These are phyloP conservation scores for Halcyon leucocephala DNA, from an alignment of 2,797 vertebrate species.

Conservation along the genomic window DNA sequence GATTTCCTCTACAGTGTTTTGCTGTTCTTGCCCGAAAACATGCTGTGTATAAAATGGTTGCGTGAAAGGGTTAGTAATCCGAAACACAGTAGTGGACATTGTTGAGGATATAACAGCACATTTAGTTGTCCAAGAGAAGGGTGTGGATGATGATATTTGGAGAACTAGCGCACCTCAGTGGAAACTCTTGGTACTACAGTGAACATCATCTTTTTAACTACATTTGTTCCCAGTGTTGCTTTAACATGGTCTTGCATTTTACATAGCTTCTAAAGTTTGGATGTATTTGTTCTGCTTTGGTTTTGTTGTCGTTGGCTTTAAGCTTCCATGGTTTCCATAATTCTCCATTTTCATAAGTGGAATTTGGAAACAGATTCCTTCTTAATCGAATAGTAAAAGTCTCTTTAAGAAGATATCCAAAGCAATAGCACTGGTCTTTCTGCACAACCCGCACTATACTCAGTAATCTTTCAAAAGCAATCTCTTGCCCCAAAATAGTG, in stretches of 20 bases:
- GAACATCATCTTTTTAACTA: not conserved
- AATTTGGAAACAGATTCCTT: not conserved
- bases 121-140: not conserved
- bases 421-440: not conserved
- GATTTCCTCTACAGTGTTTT: not conserved
- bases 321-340: not conserved
- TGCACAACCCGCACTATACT: not conserved
- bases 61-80: slow-evolving; percentile 6
- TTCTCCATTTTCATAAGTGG: not conserved
- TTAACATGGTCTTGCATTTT: not conserved
- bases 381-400: not conserved
- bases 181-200: slow-evolving; percentile 47
- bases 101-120: not conserved
- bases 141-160: slow-evolving; percentile 42
- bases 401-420: not conserved
- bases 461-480: not conserved
- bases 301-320: not conserved
- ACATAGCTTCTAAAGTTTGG: not conserved
- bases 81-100: not conserved
- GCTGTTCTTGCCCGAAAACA: slow-evolving; percentile 2
- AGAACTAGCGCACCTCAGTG: slow-evolving; percentile 73
- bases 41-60: slow-evolving; percentile 25
- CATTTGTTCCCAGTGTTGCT: not conserved
- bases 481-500: not conserved
- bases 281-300: not conserved